Percentiles rank a stretch among this genome's conserved stretches.
phyloP scores from a whole-genome alignment of 2,888 invertebrate species.

The Rotaria macrura region DNA sequence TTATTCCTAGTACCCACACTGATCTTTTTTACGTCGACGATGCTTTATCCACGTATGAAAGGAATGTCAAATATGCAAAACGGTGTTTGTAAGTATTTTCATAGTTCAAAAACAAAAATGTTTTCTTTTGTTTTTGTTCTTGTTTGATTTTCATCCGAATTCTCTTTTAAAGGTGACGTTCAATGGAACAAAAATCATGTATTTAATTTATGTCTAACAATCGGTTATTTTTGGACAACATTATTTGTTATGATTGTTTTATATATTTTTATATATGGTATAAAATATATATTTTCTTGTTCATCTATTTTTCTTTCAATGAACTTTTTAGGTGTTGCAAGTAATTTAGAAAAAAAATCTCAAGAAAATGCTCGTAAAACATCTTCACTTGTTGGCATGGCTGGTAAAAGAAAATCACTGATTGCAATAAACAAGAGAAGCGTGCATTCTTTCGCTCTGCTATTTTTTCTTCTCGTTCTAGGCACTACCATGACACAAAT shows the following conservation, averaged over 20 bases:
- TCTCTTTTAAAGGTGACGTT: conserved; percentile 21
- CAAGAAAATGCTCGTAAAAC: conserved; percentile 81
- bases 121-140: no score
- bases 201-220: conserved; percentile 89
- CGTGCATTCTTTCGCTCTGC: background rate
- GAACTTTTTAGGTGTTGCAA: conserved; percentile 89
- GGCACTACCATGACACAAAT: conserved; percentile 5
- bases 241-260: conserved; percentile 82
- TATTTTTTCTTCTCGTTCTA: background rate
- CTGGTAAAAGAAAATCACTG: background rate
- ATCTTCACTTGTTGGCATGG: conserved; percentile 38
- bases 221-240: conserved; percentile 94
- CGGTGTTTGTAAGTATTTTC: background rate
- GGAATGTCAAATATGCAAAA: background rate
- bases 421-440: background rate
- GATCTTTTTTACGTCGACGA: conserved; percentile 56
- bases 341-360: conserved; percentile 90
- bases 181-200: conserved; percentile 31
- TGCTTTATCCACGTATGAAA: conserved; percentile 8
- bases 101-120: background rate
- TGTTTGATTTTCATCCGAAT: background rate
- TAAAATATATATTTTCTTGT: conserved; percentile 80
- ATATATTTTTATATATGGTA: conserved; percentile 83
- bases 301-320: conserved; percentile 85
- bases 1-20: conserved; percentile 93